Evolutionary conservation across 1,140 invertebrate genomes (phyloP).

Genomic region (Trichogramma pretiosum): DNA sequence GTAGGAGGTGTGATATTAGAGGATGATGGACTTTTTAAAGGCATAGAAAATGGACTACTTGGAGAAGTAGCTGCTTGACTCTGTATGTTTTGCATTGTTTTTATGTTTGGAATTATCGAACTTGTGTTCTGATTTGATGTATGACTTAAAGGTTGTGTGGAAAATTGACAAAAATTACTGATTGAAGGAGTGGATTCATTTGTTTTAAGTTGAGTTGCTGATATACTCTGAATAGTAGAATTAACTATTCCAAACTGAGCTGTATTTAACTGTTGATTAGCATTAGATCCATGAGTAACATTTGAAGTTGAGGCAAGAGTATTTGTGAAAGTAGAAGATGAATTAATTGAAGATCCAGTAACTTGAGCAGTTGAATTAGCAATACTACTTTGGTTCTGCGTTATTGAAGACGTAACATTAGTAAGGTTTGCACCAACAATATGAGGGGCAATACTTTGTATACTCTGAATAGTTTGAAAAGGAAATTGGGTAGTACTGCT

Average conservation of each 20-base stretch:
- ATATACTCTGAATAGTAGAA: constrained; percentile 35
- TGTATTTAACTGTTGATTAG: constrained; percentile 35
- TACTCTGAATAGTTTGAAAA: constrained; percentile 41
- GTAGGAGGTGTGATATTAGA: constrained; percentile 43
- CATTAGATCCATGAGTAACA: constrained; percentile 31
- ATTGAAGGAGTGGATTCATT: constrained; percentile 14
- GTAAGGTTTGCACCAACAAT: constrained; percentile 38
- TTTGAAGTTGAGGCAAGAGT: constrained; percentile 36
- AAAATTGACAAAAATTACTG: constrained; percentile 31
- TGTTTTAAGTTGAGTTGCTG: constrained; percentile 29
- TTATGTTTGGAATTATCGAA: constrained; percentile 36
- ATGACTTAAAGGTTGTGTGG: constrained; percentile 20
- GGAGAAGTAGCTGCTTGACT: constrained; percentile 38
- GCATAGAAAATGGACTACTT: constrained; percentile 42
- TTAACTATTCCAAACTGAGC: constrained; percentile 40
- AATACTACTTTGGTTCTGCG: constrained; percentile 33
- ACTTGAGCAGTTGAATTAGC: constrained; percentile 20
- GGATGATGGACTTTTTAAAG: constrained; percentile 42
- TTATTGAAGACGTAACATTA: constrained; percentile 31
- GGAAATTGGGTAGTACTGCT: constrained; percentile 30
- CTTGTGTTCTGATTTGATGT: constrained; percentile 28
- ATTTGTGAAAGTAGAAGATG: constrained; percentile 27
- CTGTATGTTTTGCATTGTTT: constrained; percentile 40
- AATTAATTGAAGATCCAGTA: constrained; percentile 24
- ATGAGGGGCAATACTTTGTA: constrained; percentile 41